These are phyloP conservation scores for Pollicipes pollicipes DNA, from an alignment of 1,140 invertebrate genomes.

Conservation along the genomic window DNA sequence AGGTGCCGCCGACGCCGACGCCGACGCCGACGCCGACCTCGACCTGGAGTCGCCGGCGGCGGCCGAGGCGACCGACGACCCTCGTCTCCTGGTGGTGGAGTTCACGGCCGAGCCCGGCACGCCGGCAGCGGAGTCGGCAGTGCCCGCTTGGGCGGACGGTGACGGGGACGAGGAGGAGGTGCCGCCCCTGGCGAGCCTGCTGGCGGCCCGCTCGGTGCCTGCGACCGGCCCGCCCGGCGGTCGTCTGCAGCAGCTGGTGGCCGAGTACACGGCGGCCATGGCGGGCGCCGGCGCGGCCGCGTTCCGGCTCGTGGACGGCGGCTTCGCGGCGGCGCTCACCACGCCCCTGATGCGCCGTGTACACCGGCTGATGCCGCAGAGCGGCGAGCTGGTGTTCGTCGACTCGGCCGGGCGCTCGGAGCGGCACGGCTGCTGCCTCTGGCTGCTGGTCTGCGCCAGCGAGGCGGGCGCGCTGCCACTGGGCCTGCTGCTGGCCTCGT, in stretches of 20 bases:
- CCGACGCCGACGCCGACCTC: not conserved
- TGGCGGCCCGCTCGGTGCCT: not conserved
- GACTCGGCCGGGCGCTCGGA: constrained; percentile 13
- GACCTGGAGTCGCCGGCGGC: no score
- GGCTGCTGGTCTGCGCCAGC: not conserved
- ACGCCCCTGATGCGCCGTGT: constrained; percentile 12
- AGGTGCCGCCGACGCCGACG: no score
- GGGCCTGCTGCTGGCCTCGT: not conserved
- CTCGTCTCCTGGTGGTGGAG: no score
- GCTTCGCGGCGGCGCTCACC: not conserved
- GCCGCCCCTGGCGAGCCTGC: not conserved
- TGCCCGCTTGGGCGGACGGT: no score
- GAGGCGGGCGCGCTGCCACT: not conserved
- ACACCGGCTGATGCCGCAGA: constrained; percentile 3
- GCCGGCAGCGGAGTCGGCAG: not conserved
- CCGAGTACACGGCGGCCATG: not conserved
- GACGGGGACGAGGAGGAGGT: not conserved
- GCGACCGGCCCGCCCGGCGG: no score
- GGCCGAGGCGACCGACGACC: no score
- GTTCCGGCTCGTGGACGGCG: not conserved
- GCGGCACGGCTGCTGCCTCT: constrained; percentile 12
- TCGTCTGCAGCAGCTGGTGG: not conserved
- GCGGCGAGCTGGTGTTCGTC: constrained; percentile 8
- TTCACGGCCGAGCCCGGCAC: no score
- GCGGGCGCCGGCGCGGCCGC: no score